These are phyloP conservation scores for Myioborus miniatus DNA, from an alignment of 2,797 vertebrate species.

Conservation along the genomic window DNA sequence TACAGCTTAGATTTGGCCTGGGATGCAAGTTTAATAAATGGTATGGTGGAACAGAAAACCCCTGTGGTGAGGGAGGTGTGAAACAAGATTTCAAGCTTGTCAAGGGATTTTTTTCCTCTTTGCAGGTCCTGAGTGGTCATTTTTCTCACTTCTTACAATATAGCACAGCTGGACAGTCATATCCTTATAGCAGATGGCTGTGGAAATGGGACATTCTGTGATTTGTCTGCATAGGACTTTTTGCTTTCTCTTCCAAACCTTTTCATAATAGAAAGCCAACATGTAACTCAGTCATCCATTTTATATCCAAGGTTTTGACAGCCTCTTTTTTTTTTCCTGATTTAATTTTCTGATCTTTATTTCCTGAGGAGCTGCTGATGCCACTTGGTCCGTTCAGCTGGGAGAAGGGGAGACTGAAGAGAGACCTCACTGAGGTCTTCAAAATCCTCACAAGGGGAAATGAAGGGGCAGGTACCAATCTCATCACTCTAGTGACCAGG, in stretches of 20 bases:
- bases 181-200: not conserved
- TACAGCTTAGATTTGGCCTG: not conserved
- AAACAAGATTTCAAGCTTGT: slow-evolving; percentile 21
- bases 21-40: not conserved
- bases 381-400: not conserved
- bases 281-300: not conserved
- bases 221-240: not conserved
- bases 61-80: not conserved
- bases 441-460: not conserved
- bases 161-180: not conserved
- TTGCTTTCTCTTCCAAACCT: not conserved
- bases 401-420: not conserved
- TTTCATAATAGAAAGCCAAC: not conserved
- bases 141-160: not conserved
- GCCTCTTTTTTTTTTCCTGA: not conserved
- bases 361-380: not conserved
- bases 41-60: not conserved
- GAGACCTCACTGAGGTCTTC: not conserved
- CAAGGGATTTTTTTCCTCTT: not conserved
- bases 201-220: not conserved
- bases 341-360: not conserved
- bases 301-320: not conserved
- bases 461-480: not conserved
- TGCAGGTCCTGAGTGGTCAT: not conserved
- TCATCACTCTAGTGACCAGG: not conserved